Base-by-base conservation (phyloP, 92 coral and sea anemone species). In the Ricordea florida region DNA sequence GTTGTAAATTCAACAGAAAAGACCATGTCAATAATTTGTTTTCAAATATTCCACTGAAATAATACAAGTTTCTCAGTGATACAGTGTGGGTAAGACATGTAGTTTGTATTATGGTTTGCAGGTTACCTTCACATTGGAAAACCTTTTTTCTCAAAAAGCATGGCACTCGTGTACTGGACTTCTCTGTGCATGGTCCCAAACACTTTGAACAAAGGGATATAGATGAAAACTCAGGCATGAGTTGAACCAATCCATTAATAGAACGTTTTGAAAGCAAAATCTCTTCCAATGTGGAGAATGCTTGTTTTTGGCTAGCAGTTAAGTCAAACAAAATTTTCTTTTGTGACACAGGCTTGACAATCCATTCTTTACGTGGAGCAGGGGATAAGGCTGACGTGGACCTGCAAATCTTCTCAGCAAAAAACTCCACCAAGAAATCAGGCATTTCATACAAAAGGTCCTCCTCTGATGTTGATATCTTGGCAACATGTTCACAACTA, bases 91-190 rank as follows among this genome's bases (percentile, higher is more conserved):
- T n/a, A n/a, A n/a, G n/a, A n/a, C n/a, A n/a, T n/a, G n/a, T n/a
- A n/a, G n/a, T n/a, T n/a, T n/a, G n/a, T n/a, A n/a, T n/a, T n/a
- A n/a, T n/a, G n/a, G n/a, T n/a, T n/a, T n/a, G n/a, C n/a, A n/a
- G 22, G 28, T 59, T 42, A 15, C 71, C 71, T 63, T 63, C 71
- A 63, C 71, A 63, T 10, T 42, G 34, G 33, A 43, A 63, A 13
- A 44, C 37, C 32, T 11, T 28, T 17, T 63, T 63, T 44, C 45
- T 63, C 56, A 63, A 42, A 15, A 63, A 43, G 55, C 71, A 63
- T 26, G 37, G 21, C 15, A 18, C 71, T 63, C 17, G 29, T 16
- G 25, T 63, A 24, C 61, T 55, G 61, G 30, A 8, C 51, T 28
- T 35, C 8, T 18, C 11, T 15, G 31, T 27, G 27, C 38, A 42